These are phyloP conservation scores for Antitype chi DNA, from an alignment of 2,888 invertebrate species.

Conservation along the genomic window DNA sequence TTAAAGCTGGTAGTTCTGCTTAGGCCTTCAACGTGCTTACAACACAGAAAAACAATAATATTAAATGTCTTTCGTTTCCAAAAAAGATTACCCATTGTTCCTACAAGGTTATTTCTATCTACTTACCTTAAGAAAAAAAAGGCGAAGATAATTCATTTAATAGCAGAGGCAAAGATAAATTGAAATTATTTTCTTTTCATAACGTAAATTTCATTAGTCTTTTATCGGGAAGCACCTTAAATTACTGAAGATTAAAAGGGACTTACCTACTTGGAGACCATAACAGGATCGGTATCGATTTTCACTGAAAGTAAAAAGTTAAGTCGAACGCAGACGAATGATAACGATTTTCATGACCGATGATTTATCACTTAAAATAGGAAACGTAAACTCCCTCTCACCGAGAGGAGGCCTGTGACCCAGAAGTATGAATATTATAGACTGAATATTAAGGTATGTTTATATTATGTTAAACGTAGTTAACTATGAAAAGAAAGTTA, in stretches of 20 bases:
- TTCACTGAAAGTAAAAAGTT: background rate
- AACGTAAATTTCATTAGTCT: conserved; percentile 40
- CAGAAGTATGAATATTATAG: background rate
- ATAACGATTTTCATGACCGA: background rate
- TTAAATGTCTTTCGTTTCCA: background rate
- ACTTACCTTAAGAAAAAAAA: conserved; percentile 10
- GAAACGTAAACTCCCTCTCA: background rate
- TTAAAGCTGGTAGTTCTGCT: background rate
- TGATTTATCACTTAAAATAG: background rate
- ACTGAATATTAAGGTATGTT: too few species aligned
- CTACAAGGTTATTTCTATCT: background rate
- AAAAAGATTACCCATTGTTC: background rate
- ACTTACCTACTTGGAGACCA: background rate
- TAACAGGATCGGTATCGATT: conserved; percentile 22
- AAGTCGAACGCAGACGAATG: background rate
- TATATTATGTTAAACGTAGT: too few species aligned
- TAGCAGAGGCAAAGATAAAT: conserved; percentile 21
- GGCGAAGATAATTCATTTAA: conserved; percentile 26
- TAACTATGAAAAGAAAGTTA: background rate
- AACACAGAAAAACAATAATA: too few species aligned
- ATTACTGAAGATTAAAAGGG: conserved; percentile 46
- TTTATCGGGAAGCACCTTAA: conserved; percentile 24
- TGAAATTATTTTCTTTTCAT: conserved; percentile 47
- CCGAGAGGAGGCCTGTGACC: background rate
- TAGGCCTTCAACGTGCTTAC: too few species aligned